Evolutionary conservation across 2,797 vertebrate species (phyloP), one percentile per base, ranked within the genome.

Genomic region (Aselliscus stoliczkanus): DNA sequence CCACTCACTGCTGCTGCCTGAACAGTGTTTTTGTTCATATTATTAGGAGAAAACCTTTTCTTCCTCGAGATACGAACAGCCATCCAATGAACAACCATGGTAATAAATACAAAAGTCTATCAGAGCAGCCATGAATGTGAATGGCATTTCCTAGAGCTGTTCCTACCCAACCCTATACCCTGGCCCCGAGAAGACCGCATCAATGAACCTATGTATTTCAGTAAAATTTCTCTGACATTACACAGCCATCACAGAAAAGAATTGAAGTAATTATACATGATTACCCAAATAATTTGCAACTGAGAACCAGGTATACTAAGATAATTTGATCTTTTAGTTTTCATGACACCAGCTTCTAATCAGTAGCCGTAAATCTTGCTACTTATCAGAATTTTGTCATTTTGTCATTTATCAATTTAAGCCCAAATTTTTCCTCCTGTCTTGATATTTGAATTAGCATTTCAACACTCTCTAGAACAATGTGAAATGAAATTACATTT

Each of bases 401-500:
- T 39, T 88, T 64, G 10, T 34, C 14, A 9, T 88, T 88, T 88
- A 47, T 93, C 93, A 97, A 89, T 97, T 98, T 98, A 97, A 98
- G 97, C 95, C 92, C 67, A 93, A 97, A 93, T 70, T 73, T 96
- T 87, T 60, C 82, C 97, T 97, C 92, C 94, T 65, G 69, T 96
- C 76, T 96, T 93, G 70, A 97, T 98, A 97, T 95, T 96, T 97
- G 96, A 96, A 54, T 84, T 56, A 97, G 70, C 70, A 90, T 97
- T 97, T 96, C 70, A 95, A 84, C 47, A 94, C 56, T 96, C 86
- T 96, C 70, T 89, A 96, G 70, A 97, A 93, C 47, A 90, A 92
- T 95, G 96, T 97, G 94, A 98, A 85, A 97, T 79, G 64, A 98
- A 98, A 98, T 96, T 93, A 56, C 88, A 94, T 97, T 97, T 97